These are phyloP conservation scores for Choristoneura fumiferana DNA, from an alignment of 1,140 invertebrate species.

Conservation along the genomic window DNA sequence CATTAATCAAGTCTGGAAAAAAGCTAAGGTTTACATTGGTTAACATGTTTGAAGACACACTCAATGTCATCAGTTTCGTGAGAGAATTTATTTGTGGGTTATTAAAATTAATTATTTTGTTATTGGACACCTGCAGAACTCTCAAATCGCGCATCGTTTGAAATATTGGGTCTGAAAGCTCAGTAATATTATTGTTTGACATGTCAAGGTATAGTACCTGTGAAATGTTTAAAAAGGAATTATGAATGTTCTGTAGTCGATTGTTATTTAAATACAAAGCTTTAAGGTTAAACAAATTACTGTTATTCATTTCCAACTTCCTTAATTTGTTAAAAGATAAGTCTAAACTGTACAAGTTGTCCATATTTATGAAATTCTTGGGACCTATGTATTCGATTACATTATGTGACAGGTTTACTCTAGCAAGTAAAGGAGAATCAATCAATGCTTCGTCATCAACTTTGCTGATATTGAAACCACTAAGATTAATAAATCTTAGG, in stretches of 20 bases:
- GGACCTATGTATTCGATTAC: slow-evolving; percentile 40
- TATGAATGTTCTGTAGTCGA: slow-evolving; percentile 38
- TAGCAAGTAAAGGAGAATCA: slow-evolving; percentile 45
- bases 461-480: slow-evolving; percentile 46
- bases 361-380: slow-evolving; percentile 46
- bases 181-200: slow-evolving; percentile 44
- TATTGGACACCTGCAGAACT: slow-evolving; percentile 43
- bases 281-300: slow-evolving; percentile 35
- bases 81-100: slow-evolving; percentile 45
- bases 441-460: slow-evolving; percentile 49
- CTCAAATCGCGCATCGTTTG: slow-evolving; percentile 36
- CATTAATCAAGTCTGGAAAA: slow-evolving; percentile 44
- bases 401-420: slow-evolving; percentile 60
- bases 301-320: slow-evolving; percentile 35
- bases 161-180: slow-evolving; percentile 30
- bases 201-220: slow-evolving; percentile 48
- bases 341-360: slow-evolving; percentile 59
- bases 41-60: slow-evolving; percentile 46
- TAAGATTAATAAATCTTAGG: slow-evolving; percentile 54
- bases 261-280: slow-evolving; percentile 57
- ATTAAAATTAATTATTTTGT: slow-evolving; percentile 51
- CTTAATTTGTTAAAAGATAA: slow-evolving; percentile 49
- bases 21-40: slow-evolving; percentile 42
- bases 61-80: slow-evolving; percentile 38
- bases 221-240: slow-evolving; percentile 29